These are phyloP conservation scores for Xyrichtys novacula DNA, from an alignment of 2,797 vertebrate genomes.

Conservation along the genomic window DNA sequence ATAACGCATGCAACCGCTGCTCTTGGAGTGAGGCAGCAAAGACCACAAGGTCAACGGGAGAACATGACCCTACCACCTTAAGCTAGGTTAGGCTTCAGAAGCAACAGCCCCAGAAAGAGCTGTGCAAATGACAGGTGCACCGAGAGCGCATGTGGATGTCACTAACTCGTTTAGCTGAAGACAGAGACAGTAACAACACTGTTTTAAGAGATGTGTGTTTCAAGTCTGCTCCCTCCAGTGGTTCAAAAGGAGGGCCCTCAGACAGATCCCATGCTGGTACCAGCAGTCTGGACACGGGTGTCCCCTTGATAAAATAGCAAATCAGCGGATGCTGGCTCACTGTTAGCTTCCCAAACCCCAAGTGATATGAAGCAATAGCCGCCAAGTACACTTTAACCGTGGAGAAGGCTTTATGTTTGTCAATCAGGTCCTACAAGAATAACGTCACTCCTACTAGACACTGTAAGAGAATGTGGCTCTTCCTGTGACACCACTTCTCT, in stretches of 20 bases:
- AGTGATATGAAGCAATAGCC: not conserved
- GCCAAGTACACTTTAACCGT: not conserved
- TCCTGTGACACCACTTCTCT: not conserved
- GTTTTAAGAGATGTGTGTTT: not conserved
- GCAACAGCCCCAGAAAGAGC: not conserved
- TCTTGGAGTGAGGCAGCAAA: not conserved
- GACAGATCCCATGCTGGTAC: not conserved
- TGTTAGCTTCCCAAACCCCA: not conserved
- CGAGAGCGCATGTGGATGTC: not conserved
- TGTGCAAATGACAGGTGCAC: not conserved
- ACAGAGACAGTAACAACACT: too few species aligned
- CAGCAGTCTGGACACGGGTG: not conserved
- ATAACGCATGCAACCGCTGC: not conserved
- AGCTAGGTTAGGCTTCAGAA: too few species aligned
- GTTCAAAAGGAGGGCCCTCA: not conserved
- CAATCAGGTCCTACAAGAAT: not conserved
- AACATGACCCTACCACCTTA: not conserved
- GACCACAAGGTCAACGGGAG: not conserved
- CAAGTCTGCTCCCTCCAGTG: not conserved
- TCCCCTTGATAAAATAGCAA: constrained; percentile 6
- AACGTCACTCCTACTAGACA: not conserved
- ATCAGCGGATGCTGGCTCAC: not conserved
- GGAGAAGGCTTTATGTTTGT: not conserved
- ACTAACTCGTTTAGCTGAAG: not conserved
- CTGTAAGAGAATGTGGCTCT: not conserved